Conservation (phyloP, 1,140 invertebrate species). For the Oryctes rhinoceros region DNA sequence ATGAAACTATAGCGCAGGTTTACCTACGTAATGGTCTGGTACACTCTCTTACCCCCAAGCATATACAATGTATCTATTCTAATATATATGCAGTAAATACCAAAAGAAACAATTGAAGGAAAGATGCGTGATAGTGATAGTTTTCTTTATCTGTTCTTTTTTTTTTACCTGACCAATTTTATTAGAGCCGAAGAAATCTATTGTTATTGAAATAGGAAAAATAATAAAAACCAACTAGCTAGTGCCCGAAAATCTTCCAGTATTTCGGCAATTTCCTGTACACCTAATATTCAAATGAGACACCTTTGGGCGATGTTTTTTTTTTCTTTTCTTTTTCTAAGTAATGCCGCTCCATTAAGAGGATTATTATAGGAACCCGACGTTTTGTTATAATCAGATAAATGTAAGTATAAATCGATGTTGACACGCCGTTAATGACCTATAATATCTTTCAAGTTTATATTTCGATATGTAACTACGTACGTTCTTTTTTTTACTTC, state of each 20-base stretch:
- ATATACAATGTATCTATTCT: too few species aligned
- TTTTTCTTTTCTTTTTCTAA: neutral
- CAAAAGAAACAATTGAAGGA: too few species aligned
- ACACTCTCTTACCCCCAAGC: too few species aligned
- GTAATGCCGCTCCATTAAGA: neutral
- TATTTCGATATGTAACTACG: neutral
- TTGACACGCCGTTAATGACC: neutral
- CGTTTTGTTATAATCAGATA: neutral
- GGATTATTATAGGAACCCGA: neutral
- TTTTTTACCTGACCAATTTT: neutral
- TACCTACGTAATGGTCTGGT: neutral
- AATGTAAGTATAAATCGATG: neutral
- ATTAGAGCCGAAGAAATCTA: too few species aligned
- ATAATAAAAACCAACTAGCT: neutral
- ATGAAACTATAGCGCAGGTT: neutral
- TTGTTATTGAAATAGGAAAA: neutral
- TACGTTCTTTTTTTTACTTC: neutral
- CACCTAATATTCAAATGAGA: neutral
- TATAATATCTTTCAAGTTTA: neutral
- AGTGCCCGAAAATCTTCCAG: neutral
- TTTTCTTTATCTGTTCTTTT: neutral
- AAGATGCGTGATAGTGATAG: too few species aligned
- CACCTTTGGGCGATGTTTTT: neutral
- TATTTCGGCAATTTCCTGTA: slow-evolving; percentile 10
- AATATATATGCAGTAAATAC: too few species aligned